Conservation (phyloP, 2,113 vertebrate genomes). For the Trinectes maculatus region DNA sequence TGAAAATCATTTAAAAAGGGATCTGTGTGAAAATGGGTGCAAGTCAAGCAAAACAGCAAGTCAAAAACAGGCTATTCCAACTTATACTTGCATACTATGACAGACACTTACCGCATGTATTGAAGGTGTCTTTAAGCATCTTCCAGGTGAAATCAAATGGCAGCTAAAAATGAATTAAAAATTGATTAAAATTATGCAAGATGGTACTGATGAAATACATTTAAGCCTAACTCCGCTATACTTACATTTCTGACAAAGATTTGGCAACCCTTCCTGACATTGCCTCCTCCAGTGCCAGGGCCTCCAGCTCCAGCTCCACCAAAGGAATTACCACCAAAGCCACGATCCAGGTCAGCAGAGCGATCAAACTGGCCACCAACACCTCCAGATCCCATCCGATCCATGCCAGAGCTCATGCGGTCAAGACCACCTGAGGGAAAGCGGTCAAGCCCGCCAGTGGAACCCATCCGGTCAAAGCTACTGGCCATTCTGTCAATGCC, state of each 20-base stretch:
- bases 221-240: background rate
- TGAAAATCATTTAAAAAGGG: no score
- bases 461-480: constrained; percentile 81
- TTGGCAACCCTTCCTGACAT: constrained; percentile 94
- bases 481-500: constrained; percentile 76
- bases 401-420: constrained; percentile 88
- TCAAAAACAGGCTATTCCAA: no score
- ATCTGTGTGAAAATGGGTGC: no score
- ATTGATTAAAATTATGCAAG: background rate
- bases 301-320: constrained; percentile 85
- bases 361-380: constrained; percentile 91
- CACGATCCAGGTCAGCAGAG: constrained; percentile 90
- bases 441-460: constrained; percentile 76
- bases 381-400: constrained; percentile 89
- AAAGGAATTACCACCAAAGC: constrained; percentile 90
- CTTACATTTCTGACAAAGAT: constrained; percentile 99
- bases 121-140: constrained; percentile 98
- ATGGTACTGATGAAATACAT: background rate
- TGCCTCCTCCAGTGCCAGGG: constrained; percentile 83
- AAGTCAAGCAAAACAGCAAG: no score
- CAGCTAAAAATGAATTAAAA: constrained; percentile 78
- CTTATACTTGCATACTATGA: no score
- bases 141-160: constrained; percentile 99
- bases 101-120: constrained; percentile 93
- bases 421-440: constrained; percentile 85